A percentile compares a stretch with the other conserved stretches of the same genome.
Conservation (phyloP, 2,888 invertebrate genomes). For the Pollenia griseotomentosa region DNA sequence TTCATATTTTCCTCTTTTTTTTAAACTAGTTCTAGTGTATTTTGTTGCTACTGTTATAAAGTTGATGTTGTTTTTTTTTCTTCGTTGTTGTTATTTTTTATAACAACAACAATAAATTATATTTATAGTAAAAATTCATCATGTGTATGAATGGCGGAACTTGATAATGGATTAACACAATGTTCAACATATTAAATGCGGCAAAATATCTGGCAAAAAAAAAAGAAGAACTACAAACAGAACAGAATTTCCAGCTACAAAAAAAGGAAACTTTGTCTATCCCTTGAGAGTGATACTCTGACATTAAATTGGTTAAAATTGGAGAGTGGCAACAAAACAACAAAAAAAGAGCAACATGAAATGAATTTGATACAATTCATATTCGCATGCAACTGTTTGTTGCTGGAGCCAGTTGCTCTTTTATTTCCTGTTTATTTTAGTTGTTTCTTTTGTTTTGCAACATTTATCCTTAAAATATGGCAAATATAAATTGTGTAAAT, state of each 20-base stretch:
- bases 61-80: not conserved
- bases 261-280: constrained; percentile 29
- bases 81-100: not conserved
- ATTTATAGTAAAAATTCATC: constrained; percentile 55
- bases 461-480: constrained; percentile 41
- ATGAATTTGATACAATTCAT: constrained; percentile 9
- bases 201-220: not conserved
- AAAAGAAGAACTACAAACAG: not conserved
- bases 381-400: constrained; percentile 13
- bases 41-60: too few relatives aligned
- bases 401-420: not conserved
- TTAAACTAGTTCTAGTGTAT: not conserved
- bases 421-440: not conserved
- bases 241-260: not conserved
- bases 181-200: constrained; percentile 45
- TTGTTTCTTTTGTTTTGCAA: not conserved
- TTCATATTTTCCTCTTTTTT: not conserved
- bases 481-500: constrained; percentile 29
- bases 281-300: constrained; percentile 11
- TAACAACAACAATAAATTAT: constrained; percentile 41
- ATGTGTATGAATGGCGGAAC: constrained; percentile 50
- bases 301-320: constrained; percentile 47
- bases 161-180: constrained; percentile 60
- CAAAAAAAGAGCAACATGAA: not conserved
- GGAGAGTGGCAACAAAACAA: constrained; percentile 1